Base-by-base conservation (phyloP, 2,113 vertebrate genomes). In the Synchiropus splendidus region DNA sequence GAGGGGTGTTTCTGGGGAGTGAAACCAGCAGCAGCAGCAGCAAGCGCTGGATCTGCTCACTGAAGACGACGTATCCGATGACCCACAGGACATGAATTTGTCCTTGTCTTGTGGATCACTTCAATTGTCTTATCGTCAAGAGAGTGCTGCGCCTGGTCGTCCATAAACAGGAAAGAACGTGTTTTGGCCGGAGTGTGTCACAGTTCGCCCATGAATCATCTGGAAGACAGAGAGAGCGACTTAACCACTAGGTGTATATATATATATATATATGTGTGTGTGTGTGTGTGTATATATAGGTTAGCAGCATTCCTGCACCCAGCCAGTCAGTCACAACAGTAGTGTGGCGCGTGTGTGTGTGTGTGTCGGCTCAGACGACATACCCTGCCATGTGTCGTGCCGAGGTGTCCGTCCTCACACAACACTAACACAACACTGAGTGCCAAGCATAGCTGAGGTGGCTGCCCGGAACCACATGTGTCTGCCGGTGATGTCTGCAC, bases 51-150 rank as follows among this genome's bases (percentile, higher is more conserved):
- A n/a, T n/a, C n/a, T n/a, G n/a, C n/a, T 86, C 75, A 84, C 73
- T 77, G 80, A 84, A 74, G 68, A 77, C 79, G 67, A 68, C 54
- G 64, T 86, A 88, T 95, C 80, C 44, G 71, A 81, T 95, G 91
- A 89, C 91, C 70, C 62, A 75, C 73, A 87, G 86, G 84, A 78
- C 79, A 78, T 65, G 55, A 81, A 82, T 90, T 89, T 16, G 27
- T 32, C 42, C 42, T 43, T 43, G 18, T 27, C 11, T 10, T 30
- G 21, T 16, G 40, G 4, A 31, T 13, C 2, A 1, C 9, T 11
- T 15, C 9, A 6, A 6, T 42, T 31, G 39, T 18, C 39, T 41
- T n/a, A n/a, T n/a, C n/a, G n/a, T n/a, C n/a, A n/a, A 27, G 21
- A 27, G 21, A 27, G n/a, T n/a, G n/a, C n/a, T n/a, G n/a, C n/a